These are phyloP conservation scores for Centropristis striata DNA, from an alignment of 2,113 vertebrate genomes.

Conservation along the genomic window DNA sequence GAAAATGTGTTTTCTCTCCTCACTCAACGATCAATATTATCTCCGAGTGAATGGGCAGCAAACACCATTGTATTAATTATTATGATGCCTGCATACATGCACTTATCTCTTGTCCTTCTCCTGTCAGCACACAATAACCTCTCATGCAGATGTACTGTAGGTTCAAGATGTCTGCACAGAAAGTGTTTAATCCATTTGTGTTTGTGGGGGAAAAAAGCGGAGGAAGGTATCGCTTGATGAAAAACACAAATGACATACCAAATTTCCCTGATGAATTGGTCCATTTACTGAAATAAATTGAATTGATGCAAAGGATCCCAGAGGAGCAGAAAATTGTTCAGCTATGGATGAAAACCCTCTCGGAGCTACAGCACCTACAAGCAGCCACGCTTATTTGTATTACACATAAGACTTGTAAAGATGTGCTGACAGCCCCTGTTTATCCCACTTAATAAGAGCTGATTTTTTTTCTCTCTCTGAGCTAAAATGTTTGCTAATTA, in stretches of 20 bases:
- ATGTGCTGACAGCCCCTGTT: slow-evolving; percentile 71
- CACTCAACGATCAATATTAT: slow-evolving; percentile 43
- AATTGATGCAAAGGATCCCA: slow-evolving; percentile 82
- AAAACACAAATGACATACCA: slow-evolving; percentile 75
- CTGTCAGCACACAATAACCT: slow-evolving; percentile 40
- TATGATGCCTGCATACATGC: slow-evolving; percentile 9
- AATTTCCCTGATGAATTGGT: slow-evolving; percentile 82
- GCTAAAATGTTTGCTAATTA: slow-evolving; percentile 66
- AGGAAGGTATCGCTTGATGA: slow-evolving; percentile 72
- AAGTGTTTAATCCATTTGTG: slow-evolving; percentile 68
- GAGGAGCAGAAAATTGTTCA: slow-evolving; percentile 78
- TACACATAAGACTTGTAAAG: slow-evolving; percentile 68
- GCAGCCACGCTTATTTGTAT: slow-evolving; percentile 69
- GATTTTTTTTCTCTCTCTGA: slow-evolving; percentile 24
- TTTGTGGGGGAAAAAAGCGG: slow-evolving; percentile 31
- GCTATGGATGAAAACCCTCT: slow-evolving; percentile 74
- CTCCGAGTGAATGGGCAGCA: slow-evolving; percentile 29
- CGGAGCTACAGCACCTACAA: slow-evolving; percentile 57
- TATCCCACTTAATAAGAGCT: slow-evolving; percentile 60
- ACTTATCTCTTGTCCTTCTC: background rate
- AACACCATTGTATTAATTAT: slow-evolving; percentile 46
- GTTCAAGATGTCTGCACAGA: slow-evolving; percentile 52
- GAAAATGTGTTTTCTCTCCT: slow-evolving; percentile 12
- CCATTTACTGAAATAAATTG: slow-evolving; percentile 85
- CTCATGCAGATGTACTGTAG: slow-evolving; percentile 35